Evolutionary conservation across 92 coral and sea anemone genomes (phyloP), one percentile per base, ranked within the genome.

Genomic region (Parazoanthus swiftii): DNA sequence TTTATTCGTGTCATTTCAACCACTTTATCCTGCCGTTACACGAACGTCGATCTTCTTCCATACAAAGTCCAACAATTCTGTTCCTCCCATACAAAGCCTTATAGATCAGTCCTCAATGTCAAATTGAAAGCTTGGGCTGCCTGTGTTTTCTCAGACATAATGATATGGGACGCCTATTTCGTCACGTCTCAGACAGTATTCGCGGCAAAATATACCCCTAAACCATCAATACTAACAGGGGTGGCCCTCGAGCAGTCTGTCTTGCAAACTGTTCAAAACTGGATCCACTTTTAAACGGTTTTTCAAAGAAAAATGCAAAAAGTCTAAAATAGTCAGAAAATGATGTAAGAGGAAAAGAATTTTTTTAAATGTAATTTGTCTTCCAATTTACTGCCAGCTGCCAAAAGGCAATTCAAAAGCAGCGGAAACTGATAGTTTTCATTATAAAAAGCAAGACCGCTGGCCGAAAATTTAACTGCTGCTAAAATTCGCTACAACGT

Each of bases 341-440:
- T 84, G 87, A 84, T 71, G 87, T 84, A 84, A 84, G 42, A 9
- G 0, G 78, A 71, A 84, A 25, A 79, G 87, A 84, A 84, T 29
- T 84, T 80, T 44, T 44, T 23, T 26, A 43, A 74, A 26, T 71
- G 66, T 8, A 42, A 13, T 70, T 72, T 83, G 77, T 65, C 74
- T 74, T 11, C 86, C 86, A 59, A 14, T 83, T 44, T 84, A 37
- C 16, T 29, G 13, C 79, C 87, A 71, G 68, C 87, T 84, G 87
- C 79, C 87, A 84, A 48, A 29, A 29, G 33, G 33, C 33, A 29
- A 29, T 29, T 29, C 33, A 29, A 29, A 48, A 72, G 37, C 56
- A 66, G 87, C 87, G 67, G 87, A 71, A 71, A 26, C 46, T 70
- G 67, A 68, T 79, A 37, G 86, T 72, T 70, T 3, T 66, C 65